A percentile compares a stretch with the other conserved stretches of the same genome.
phyloP scores from a whole-genome alignment of 1,140 invertebrate species.

The Cyrtorhinus lividipennis region DNA sequence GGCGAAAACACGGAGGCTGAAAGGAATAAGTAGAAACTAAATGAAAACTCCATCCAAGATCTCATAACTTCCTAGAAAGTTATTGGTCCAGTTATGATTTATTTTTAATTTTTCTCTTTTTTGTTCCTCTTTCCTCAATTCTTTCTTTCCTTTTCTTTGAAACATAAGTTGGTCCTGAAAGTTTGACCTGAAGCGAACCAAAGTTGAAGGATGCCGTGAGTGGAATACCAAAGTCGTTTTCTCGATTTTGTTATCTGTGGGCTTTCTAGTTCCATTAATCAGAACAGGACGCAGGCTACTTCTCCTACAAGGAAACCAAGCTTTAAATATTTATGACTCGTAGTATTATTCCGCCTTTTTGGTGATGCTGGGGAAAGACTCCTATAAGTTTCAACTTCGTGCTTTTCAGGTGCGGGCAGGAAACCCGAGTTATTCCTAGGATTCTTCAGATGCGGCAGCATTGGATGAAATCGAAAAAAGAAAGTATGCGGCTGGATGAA shows the following conservation, averaged over 20 bases:
- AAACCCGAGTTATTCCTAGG: conserved; percentile 90
- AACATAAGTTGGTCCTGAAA: too few relatives aligned
- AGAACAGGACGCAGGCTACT: too few relatives aligned
- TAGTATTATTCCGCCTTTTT: too few relatives aligned
- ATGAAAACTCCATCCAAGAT: neutral
- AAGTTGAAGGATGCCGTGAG: too few relatives aligned
- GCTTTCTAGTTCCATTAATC: too few relatives aligned
- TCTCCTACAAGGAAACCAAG: too few relatives aligned
- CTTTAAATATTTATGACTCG: too few relatives aligned
- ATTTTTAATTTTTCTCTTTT: neutral
- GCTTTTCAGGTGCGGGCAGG: conserved; percentile 74
- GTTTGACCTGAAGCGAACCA: too few relatives aligned
- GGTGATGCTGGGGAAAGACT: too few relatives aligned
- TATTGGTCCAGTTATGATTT: neutral
- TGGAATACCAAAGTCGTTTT: too few relatives aligned
- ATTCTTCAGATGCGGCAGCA: conserved; percentile 82
- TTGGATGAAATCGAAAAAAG: conserved; percentile 85
- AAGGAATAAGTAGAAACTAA: neutral
- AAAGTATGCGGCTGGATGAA: conserved; percentile 73
- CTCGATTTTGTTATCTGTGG: too few relatives aligned
- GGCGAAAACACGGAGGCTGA: neutral
- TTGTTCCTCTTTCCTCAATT: neutral
- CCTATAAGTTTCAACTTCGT: neutral
- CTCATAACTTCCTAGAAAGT: neutral
- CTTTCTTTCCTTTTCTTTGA: neutral